Conservation (phyloP, 2,888 invertebrate species). For the Daptonema setosum region DNA sequence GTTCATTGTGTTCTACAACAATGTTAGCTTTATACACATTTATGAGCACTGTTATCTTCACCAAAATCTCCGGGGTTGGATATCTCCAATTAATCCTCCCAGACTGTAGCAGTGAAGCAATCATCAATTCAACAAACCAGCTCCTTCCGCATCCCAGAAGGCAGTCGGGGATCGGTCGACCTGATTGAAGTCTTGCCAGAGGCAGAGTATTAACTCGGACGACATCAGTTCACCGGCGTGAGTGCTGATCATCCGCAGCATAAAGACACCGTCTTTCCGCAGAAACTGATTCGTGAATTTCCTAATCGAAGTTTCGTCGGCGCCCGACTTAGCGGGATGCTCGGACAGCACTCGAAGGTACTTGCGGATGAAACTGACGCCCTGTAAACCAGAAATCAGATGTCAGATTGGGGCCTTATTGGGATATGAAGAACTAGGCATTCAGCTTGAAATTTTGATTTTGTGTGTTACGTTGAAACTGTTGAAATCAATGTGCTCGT, state of each 20-base stretch:
- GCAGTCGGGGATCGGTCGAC: conserved; percentile 24
- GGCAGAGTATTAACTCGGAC: conserved; percentile 24
- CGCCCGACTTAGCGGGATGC: conserved; percentile 23
- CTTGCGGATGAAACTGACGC: conserved; percentile 24
- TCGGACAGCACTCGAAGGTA: conserved; percentile 25
- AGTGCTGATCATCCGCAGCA: conserved; percentile 27
- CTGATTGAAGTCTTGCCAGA: conserved; percentile 28
- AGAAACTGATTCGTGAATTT: conserved; percentile 27
- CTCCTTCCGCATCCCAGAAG: conserved; percentile 22
- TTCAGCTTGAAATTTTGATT: not conserved
- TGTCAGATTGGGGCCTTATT: not conserved
- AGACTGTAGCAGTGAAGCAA: too few species aligned
- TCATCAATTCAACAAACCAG: too few species aligned
- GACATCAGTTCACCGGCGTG: conserved; percentile 27
- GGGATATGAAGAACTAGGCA: not conserved
- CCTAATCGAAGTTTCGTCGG: conserved; percentile 23
- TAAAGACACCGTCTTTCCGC: conserved; percentile 26
- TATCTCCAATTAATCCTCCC: too few species aligned
- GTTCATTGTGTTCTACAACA: too few species aligned
- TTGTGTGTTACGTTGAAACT: too few species aligned
- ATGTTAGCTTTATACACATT: too few species aligned
- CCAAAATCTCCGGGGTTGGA: too few species aligned
- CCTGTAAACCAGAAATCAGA: too few species aligned
- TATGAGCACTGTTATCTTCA: too few species aligned
- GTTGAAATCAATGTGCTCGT: too few species aligned